Evolutionary conservation across 1,140 invertebrate species (phyloP), one percentile per base, ranked within the genome.

Genomic region (Pectinophora gossypiella): DNA sequence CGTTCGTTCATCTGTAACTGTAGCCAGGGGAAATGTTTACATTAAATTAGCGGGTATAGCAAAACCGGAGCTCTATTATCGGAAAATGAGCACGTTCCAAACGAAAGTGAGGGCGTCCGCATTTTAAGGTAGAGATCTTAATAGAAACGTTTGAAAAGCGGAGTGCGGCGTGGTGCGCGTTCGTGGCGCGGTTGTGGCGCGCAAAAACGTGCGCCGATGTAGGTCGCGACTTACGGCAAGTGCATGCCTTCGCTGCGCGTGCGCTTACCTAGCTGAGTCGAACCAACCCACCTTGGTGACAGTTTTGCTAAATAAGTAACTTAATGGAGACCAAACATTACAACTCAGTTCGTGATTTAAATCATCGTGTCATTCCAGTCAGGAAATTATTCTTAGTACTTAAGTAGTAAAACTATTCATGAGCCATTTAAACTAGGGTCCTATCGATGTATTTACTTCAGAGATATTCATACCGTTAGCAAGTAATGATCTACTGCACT

Each of bases 81-180:
- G 45, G 23, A 47, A 61, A 68, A 65, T 61, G 46, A 58, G 63
- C 61, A 63, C 64, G 65, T 60, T 47, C 54, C 51, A 55, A 65
- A 64, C 60, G 78, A 85, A 85, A 85, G 79, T 81, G 75, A 85
- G 70, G 68, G 64, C 68, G 78, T 80, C 63, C 76, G 78, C 72
- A 80, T 82, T 76, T 70, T 74, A 59, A 54, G 54, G 46, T 68
- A 68, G 61, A 77, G 72, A 76, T 72, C 69, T 79, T 72, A 64
- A 78, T 85, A 76, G 72, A 78, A 78, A 82, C 62, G 57, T 61
- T 62, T 66, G 68, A 72, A 81, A 80, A 77, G 61, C 18, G 16
- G 42, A 18, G 27, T 35, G 61, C 72, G 56, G 40, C 60, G 65
- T 51, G 60, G 60, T 61, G 55, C 61, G 59, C 56, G 51, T 54